Evolutionary conservation across 2,888 invertebrate genomes (phyloP), one percentile per base, ranked within the genome.

Genomic region (Dyspetes luteomarginatus): DNA sequence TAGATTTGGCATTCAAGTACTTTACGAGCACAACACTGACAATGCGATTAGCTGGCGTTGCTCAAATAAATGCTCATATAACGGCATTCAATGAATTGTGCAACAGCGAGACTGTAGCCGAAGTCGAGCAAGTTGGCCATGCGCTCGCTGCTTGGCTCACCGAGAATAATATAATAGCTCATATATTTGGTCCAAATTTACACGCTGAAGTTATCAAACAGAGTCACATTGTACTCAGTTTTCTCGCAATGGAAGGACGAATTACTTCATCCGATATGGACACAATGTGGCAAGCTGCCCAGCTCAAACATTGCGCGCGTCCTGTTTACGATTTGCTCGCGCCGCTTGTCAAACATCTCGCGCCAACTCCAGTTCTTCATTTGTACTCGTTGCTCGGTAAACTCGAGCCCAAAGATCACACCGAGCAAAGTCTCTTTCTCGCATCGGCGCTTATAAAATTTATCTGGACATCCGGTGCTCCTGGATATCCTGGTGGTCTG

Each of bases 151-250:
- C 96, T 84, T 98, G 98, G 98, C 93, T 98, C 19, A 96, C 97
- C 0, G 95, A 95, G 84, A 97, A 97, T 91, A 97, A 96, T 90
- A 97, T 98, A 82, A 97, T 98, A 85, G 96, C 97, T 87, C 98
- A 98, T 91, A 95, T 98, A 78, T 98, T 98, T 93, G 98, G 98
- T n/a, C 98, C 98, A 30, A 98, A 98, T 93, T 94, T 98, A 85
- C 98, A 98, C 93, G 98, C 98, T 48, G 98, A 98, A 95, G 97
- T 97, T 89, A 97, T 98, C 82, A 98, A 98, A 91, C 98, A 98
- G 91, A 97, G 98, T 84, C 98, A 98, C 92, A 96, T 98, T 87
- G 96, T 98, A 82, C 93, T 98, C 62, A 98, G 97, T 92, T 98
- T 98, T 92, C 93, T 98, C 82, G 98, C 98, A 0, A 96, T 98